Conservation (phyloP, 2,113 vertebrate genomes). For the Chaetodon auriga region DNA sequence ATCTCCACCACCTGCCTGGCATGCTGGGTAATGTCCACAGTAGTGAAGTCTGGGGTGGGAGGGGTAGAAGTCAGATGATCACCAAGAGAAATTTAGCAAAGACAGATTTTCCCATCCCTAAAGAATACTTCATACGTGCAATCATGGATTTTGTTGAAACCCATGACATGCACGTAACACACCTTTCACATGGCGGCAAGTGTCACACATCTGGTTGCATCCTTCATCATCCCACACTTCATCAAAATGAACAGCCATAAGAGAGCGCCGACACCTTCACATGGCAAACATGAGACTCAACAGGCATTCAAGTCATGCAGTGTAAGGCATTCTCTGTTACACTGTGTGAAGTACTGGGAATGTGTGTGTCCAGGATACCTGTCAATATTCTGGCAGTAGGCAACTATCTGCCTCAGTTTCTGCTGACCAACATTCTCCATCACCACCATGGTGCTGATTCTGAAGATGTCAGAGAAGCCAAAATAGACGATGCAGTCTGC, state of each 20-base stretch:
- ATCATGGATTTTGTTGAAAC: no score
- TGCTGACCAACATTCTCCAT: slow-evolving; percentile 98
- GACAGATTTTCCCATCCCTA: neutral
- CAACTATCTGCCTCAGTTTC: slow-evolving; percentile 95
- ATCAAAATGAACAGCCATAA: slow-evolving; percentile 95
- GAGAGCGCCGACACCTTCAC: slow-evolving; percentile 92
- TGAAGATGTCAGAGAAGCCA: slow-evolving; percentile 95
- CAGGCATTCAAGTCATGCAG: neutral
- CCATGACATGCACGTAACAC: slow-evolving; percentile 34
- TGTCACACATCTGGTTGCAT: slow-evolving; percentile 95
- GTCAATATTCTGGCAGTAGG: slow-evolving; percentile 90
- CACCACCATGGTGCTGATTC: slow-evolving; percentile 96
- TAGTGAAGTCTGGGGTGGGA: slow-evolving; percentile 80
- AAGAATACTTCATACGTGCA: neutral
- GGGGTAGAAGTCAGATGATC: neutral
- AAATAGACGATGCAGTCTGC: slow-evolving; percentile 96
- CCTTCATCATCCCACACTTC: slow-evolving; percentile 93
- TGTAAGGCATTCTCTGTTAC: rapidly evolving
- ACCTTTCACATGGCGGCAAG: slow-evolving; percentile 88
- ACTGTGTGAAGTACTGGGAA: neutral
- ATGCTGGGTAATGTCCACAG: slow-evolving; percentile 86
- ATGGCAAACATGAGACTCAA: slow-evolving; percentile 42
- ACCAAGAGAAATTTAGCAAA: neutral
- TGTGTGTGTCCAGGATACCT: slow-evolving; percentile 76
- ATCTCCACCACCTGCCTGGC: slow-evolving; percentile 90